These are phyloP conservation scores for Heterodera carotae DNA, from an alignment of 1,140 invertebrate genomes.

Conservation along the genomic window DNA sequence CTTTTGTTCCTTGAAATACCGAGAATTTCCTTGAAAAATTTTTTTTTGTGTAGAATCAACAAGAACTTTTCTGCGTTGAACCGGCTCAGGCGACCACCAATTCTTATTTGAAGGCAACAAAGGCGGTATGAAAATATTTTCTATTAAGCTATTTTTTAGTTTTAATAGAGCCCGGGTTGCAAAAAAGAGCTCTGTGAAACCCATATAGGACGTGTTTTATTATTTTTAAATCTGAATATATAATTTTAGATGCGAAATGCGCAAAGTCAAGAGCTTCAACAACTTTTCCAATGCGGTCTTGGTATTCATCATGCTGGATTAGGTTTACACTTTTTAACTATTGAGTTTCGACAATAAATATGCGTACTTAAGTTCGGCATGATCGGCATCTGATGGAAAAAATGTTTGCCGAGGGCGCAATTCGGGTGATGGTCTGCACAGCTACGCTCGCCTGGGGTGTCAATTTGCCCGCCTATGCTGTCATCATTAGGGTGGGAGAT, in stretches of 20 bases:
- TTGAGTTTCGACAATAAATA: slow-evolving; percentile 4
- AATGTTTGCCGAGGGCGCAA: slow-evolving; percentile 81
- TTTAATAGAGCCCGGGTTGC: no score
- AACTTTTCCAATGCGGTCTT: slow-evolving; percentile 82
- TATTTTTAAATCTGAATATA: no score
- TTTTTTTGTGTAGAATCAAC: slow-evolving; percentile 41
- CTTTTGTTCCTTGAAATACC: slow-evolving; percentile 22
- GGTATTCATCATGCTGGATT: slow-evolving; percentile 80
- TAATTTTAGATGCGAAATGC: slow-evolving; percentile 67
- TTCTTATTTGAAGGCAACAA: slow-evolving; percentile 45
- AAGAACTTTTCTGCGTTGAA: slow-evolving; percentile 71
- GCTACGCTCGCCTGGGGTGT: slow-evolving; percentile 99
- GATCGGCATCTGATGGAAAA: slow-evolving; percentile 77
- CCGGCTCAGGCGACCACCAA: slow-evolving; percentile 68
- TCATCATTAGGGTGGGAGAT: slow-evolving; percentile 82
- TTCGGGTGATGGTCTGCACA: slow-evolving; percentile 93
- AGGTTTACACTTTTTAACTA: slow-evolving; percentile 14
- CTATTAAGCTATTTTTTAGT: no score
- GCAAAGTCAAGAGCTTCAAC: slow-evolving; percentile 67
- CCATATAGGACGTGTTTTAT: no score
- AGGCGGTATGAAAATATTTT: slow-evolving; percentile 68
- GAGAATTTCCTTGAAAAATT: neutral
- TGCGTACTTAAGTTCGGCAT: slow-evolving; percentile 30
- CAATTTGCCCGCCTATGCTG: slow-evolving; percentile 88
- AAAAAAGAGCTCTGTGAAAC: no score